Percentiles rank a stretch among this genome's conserved stretches.
These are phyloP conservation scores for Sebastes schlegelii DNA, from an alignment of 2,113 vertebrate species.

Conservation along the genomic window DNA sequence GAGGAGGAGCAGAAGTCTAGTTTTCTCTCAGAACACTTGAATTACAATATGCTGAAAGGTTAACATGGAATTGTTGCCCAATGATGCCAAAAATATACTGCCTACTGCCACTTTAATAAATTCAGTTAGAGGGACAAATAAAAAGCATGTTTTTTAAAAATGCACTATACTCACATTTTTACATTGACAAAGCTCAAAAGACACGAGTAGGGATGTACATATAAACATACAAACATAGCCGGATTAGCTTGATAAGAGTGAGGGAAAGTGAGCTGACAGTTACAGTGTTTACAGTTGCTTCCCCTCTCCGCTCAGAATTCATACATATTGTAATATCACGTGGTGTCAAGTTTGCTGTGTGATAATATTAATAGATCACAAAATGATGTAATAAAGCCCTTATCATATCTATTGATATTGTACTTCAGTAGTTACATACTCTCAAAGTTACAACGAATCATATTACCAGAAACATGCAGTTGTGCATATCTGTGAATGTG, in stretches of 20 bases:
- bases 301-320: neutral
- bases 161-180: neutral
- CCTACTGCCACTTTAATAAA: neutral
- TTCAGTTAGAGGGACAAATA: neutral
- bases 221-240: neutral
- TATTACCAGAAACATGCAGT: neutral
- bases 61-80: too few species aligned
- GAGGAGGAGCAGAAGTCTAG: too few species aligned
- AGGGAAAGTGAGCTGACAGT: neutral
- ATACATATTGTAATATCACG: neutral
- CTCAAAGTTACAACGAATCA: neutral
- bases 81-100: too few species aligned
- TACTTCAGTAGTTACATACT: neutral
- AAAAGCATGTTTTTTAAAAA: neutral
- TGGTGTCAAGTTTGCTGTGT: neutral
- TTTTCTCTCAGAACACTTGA: too few species aligned
- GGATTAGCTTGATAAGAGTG: neutral
- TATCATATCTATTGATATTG: neutral
- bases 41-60: too few species aligned
- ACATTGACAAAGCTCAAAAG: slow-evolving; percentile 1
- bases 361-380: neutral
- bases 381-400: neutral
- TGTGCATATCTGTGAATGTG: rapidly evolving
- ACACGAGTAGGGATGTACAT: neutral
- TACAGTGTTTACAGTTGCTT: neutral